Evolutionary conservation across 1,140 invertebrate species (phyloP).

Genomic region (Medauroidea extradentata): DNA sequence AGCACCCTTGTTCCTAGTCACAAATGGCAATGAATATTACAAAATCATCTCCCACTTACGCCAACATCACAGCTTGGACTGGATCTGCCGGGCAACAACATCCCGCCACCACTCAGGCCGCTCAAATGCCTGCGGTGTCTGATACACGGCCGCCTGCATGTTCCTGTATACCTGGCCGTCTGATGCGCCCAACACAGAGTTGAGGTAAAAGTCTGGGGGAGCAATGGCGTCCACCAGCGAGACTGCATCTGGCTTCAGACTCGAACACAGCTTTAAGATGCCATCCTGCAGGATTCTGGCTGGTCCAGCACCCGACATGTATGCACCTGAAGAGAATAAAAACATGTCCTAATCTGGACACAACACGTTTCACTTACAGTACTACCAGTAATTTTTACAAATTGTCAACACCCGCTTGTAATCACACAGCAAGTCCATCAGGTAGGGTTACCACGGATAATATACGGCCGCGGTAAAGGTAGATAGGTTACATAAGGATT

Average conservation of each 20-base stretch:
- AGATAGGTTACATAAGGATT: too few species aligned
- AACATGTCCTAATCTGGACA: too few species aligned
- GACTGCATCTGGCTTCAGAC: conserved; percentile 68
- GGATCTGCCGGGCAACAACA: conserved; percentile 20
- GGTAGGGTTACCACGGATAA: too few species aligned
- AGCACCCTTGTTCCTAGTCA: too few species aligned
- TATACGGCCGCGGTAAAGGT: too few species aligned
- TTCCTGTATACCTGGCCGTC: conserved; percentile 60
- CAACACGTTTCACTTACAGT: too few species aligned
- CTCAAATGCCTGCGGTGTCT: conserved; percentile 37
- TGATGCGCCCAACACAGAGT: conserved; percentile 70
- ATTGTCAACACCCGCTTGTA: too few species aligned
- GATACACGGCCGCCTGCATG: conserved; percentile 38
- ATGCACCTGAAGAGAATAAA: conserved; percentile 29
- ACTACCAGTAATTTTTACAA: too few species aligned
- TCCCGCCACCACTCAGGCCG: conserved; percentile 43
- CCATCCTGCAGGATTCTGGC: conserved; percentile 31
- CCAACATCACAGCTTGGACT: too few species aligned
- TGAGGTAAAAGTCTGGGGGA: conserved; percentile 83
- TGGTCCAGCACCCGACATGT: conserved; percentile 21
- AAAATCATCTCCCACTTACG: too few species aligned
- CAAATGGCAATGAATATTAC: too few species aligned
- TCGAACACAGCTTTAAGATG: conserved; percentile 56
- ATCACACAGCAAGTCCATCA: too few species aligned
- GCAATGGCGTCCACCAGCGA: conserved; percentile 77